phyloP scores from a whole-genome alignment of 2,113 vertebrate genomes.

The Pterophyllum scalare region DNA sequence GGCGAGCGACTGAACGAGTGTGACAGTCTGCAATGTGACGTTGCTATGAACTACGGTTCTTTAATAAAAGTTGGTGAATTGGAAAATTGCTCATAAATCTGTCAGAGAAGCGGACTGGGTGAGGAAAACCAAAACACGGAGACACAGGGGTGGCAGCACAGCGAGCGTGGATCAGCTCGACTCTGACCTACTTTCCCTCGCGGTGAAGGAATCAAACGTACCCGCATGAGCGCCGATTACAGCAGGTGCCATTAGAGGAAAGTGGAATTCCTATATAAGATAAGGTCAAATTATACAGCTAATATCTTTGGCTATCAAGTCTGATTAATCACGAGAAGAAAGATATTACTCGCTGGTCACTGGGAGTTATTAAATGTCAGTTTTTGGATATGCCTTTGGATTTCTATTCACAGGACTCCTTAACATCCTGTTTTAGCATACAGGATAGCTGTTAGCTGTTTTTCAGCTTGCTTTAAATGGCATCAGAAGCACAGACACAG shows the following conservation, averaged over 20 bases:
- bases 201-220: constrained; percentile 2
- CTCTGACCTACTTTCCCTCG: constrained; percentile 35
- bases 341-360: background rate
- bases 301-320: background rate
- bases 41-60: constrained; percentile 6
- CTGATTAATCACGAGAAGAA: background rate
- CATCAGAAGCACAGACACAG: too few species aligned
- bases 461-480: background rate
- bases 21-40: background rate
- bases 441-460: background rate
- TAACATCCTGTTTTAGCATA: background rate
- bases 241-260: background rate
- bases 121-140: constrained; percentile 23
- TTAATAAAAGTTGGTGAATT: constrained; percentile 54
- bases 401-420: background rate
- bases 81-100: constrained; percentile 67
- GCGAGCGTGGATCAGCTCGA: background rate
- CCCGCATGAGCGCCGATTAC: background rate
- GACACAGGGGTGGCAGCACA: background rate
- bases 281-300: background rate
- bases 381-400: background rate
- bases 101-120: constrained; percentile 28
- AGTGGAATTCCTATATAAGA: background rate
- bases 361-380: background rate
- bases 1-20: background rate